These are phyloP conservation scores for Tachycineta bicolor DNA, from an alignment of 2,113 vertebrate species.

Conservation along the genomic window DNA sequence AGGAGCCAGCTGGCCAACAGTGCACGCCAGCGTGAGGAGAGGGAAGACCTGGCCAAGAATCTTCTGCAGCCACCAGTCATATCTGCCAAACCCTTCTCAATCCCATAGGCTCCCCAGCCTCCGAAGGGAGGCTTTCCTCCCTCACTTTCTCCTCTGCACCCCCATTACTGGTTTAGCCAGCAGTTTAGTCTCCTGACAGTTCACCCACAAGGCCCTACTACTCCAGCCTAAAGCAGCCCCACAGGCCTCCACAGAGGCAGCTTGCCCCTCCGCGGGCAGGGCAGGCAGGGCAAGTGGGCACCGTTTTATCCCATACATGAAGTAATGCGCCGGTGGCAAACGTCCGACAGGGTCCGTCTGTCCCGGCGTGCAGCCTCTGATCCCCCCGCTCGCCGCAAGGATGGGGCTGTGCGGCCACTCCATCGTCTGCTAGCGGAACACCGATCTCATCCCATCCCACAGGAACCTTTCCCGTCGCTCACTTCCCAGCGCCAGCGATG, in stretches of 20 bases:
- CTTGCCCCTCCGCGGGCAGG: neutral
- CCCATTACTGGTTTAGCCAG: neutral
- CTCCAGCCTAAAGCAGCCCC: neutral
- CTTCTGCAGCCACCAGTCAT: neutral
- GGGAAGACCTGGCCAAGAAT: neutral
- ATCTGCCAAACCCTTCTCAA: neutral
- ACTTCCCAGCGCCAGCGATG: neutral
- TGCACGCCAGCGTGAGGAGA: accelerated
- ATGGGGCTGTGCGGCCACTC: neutral
- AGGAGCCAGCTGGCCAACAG: neutral
- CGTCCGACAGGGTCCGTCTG: accelerated
- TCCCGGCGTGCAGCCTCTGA: neutral
- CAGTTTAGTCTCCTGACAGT: neutral
- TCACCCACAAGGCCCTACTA: neutral
- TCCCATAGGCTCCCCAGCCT: neutral
- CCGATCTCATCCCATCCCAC: accelerated
- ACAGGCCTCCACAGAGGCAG: accelerated
- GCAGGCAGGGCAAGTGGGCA: neutral
- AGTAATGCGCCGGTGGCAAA: neutral
- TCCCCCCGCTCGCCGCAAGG: neutral
- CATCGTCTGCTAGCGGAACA: accelerated
- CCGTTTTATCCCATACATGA: accelerated
- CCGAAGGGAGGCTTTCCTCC: neutral
- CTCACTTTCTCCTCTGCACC: neutral
- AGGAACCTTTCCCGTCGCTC: neutral